A percentile compares a stretch with the other conserved stretches of the same genome.
These are phyloP conservation scores for Sphaerophoria rueppellii DNA, from an alignment of 2,888 invertebrate genomes.

Conservation along the genomic window DNA sequence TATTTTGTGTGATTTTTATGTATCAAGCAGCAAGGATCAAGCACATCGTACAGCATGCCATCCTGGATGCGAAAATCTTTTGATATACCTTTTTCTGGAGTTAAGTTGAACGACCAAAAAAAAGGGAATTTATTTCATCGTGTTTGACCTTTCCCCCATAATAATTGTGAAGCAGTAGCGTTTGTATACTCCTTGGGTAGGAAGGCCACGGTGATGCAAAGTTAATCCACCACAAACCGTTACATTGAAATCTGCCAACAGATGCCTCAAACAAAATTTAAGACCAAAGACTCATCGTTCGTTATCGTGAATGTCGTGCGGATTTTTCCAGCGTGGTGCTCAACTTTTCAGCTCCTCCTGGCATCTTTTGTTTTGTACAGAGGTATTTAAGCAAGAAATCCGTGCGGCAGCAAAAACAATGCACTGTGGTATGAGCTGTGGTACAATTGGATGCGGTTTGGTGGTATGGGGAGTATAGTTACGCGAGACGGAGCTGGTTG, in stretches of 20 bases:
- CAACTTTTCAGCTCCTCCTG: background rate
- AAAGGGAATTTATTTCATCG: conserved; percentile 47
- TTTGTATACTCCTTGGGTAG: conserved; percentile 28
- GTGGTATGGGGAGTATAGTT: conserved; percentile 6
- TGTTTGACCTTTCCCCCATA: conserved; percentile 64
- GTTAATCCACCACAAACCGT: conserved; percentile 62
- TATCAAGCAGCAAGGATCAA: background rate
- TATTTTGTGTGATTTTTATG: background rate
- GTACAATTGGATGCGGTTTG: conserved; percentile 6
- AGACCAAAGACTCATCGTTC: conserved; percentile 15
- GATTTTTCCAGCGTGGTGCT: no score
- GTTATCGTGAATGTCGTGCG: background rate
- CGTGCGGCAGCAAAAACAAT: background rate
- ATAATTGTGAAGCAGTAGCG: conserved; percentile 61
- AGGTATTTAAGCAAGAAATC: conserved; percentile 6
- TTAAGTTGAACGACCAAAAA: background rate
- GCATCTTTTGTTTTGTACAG: background rate
- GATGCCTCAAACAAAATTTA: background rate
- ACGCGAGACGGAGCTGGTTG: conserved; percentile 18
- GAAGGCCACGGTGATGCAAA: conserved; percentile 27
- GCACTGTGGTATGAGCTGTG: conserved; percentile 15
- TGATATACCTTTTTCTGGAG: conserved; percentile 40
- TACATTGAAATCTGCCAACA: conserved; percentile 18
- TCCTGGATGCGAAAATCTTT: background rate
- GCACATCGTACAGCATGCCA: background rate